Evolutionary conservation across 1,140 invertebrate genomes (phyloP).

Genomic region (Drosophila orena): DNA sequence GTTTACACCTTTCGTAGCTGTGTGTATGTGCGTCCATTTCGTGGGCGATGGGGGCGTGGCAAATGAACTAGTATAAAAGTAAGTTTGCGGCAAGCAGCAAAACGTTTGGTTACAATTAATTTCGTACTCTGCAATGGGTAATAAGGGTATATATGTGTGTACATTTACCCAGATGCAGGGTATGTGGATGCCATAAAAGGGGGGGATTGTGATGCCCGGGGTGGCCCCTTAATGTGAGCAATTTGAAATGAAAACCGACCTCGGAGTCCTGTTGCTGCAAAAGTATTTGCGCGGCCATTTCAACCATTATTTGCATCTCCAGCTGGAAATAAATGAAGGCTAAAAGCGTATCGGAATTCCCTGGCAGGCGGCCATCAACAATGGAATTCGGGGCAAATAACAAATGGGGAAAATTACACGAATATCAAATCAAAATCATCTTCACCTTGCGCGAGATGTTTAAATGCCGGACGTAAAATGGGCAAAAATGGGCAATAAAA

Average conservation of each 20-base stretch:
- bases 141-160: not conserved
- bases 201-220: slow-evolving; percentile 4
- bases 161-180: not conserved
- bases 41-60: slow-evolving; percentile 51
- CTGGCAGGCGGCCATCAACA: slow-evolving; percentile 15
- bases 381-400: slow-evolving; percentile 21
- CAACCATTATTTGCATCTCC: not conserved
- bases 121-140: slow-evolving; percentile 51
- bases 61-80: slow-evolving; percentile 74
- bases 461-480: slow-evolving; percentile 23
- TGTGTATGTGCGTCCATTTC: slow-evolving; percentile 15
- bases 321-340: slow-evolving; percentile 17
- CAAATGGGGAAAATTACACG: slow-evolving; percentile 22
- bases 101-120: slow-evolving; percentile 77
- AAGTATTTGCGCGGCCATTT: slow-evolving; percentile 32
- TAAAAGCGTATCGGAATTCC: slow-evolving; percentile 23
- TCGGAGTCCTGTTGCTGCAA: slow-evolving; percentile 18
- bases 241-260: slow-evolving; percentile 50
- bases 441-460: slow-evolving; percentile 21
- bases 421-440: slow-evolving; percentile 48
- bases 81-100: slow-evolving; percentile 75
- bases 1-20: slow-evolving; percentile 24
- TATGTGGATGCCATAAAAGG: slow-evolving; percentile 3
- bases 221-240: slow-evolving; percentile 40
- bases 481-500: slow-evolving; percentile 42